Evolutionary conservation across 1,140 invertebrate genomes (phyloP).

Genomic region (Anastrepha ludens): DNA sequence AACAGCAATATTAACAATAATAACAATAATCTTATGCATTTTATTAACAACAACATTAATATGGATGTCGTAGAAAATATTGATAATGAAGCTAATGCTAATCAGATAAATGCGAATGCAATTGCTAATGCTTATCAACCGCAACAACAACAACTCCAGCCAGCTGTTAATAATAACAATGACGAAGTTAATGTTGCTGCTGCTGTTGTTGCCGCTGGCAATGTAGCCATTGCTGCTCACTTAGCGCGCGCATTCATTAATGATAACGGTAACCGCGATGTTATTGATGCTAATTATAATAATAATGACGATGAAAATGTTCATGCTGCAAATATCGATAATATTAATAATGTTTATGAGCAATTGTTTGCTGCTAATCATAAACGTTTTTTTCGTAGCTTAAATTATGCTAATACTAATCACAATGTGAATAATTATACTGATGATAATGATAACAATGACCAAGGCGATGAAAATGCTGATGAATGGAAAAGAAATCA

Average conservation of each 20-base stretch:
- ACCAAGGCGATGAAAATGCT: slow-evolving; percentile 59
- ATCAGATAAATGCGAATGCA: slow-evolving; percentile 24
- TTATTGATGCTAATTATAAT: slow-evolving; percentile 66
- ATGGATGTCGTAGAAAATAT: slow-evolving; percentile 29
- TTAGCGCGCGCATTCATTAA: slow-evolving; percentile 25
- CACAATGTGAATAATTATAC: slow-evolving; percentile 50
- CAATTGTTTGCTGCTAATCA: slow-evolving; percentile 26
- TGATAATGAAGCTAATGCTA: slow-evolving; percentile 10
- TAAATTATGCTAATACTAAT: slow-evolving; percentile 54
- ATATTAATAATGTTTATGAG: slow-evolving; percentile 62
- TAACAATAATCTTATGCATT: slow-evolving; percentile 4
- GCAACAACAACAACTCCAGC: slow-evolving; percentile 8
- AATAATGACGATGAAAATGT: slow-evolving; percentile 66
- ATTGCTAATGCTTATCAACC: slow-evolving; percentile 7
- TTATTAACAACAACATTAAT: slow-evolving; percentile 53
- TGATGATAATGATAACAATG: slow-evolving; percentile 49
- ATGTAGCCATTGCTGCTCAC: slow-evolving; percentile 7
- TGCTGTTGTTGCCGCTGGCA: slow-evolving; percentile 38
- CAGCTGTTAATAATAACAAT: slow-evolving; percentile 36
- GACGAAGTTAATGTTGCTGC: slow-evolving; percentile 23
- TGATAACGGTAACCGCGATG: slow-evolving; percentile 62
- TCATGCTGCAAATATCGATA: slow-evolving; percentile 58
- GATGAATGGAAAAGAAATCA: slow-evolving; percentile 74
- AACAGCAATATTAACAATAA: slow-evolving; percentile 51
- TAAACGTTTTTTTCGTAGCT: slow-evolving; percentile 56